Conservation (phyloP, 2,888 invertebrate species). For the Pharmacophagus antenor region DNA sequence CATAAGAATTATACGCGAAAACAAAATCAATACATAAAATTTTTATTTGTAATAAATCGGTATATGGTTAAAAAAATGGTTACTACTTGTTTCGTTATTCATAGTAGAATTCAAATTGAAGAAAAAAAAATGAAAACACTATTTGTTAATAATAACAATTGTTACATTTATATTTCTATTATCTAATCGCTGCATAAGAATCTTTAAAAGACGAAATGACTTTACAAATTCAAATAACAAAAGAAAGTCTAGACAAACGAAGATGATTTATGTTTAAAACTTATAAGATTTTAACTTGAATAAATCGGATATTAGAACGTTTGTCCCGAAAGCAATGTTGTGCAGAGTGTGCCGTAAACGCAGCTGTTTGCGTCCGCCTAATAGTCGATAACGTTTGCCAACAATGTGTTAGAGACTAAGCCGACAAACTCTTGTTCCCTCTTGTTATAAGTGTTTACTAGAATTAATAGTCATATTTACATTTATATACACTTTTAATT, state of each 20-base stretch:
- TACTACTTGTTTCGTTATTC: too few species aligned
- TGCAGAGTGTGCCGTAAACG: constrained; percentile 18
- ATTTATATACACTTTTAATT: too few species aligned
- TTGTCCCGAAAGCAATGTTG: constrained; percentile 24
- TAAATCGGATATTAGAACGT: constrained; percentile 14
- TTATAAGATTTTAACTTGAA: neutral
- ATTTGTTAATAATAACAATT: too few species aligned
- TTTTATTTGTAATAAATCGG: neutral
- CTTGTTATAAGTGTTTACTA: neutral
- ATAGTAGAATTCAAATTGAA: neutral
- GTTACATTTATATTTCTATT: too few species aligned
- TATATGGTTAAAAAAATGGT: too few species aligned
- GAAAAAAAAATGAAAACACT: too few species aligned
- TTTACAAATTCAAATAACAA: neutral
- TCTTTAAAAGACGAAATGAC: too few species aligned
- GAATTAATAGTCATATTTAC: too few species aligned
- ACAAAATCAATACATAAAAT: neutral
- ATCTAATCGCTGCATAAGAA: too few species aligned
- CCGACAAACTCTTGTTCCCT: neutral
- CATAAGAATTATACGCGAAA: neutral
- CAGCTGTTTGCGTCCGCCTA: constrained; percentile 22
- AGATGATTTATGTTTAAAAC: neutral
- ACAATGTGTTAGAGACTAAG: constrained; percentile 16
- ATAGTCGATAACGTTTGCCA: constrained; percentile 28
- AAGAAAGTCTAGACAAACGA: neutral